Evolutionary conservation across 2,888 invertebrate genomes (phyloP), one percentile per base, ranked within the genome.

Genomic region (Drepanosiphum platanoidis): DNA sequence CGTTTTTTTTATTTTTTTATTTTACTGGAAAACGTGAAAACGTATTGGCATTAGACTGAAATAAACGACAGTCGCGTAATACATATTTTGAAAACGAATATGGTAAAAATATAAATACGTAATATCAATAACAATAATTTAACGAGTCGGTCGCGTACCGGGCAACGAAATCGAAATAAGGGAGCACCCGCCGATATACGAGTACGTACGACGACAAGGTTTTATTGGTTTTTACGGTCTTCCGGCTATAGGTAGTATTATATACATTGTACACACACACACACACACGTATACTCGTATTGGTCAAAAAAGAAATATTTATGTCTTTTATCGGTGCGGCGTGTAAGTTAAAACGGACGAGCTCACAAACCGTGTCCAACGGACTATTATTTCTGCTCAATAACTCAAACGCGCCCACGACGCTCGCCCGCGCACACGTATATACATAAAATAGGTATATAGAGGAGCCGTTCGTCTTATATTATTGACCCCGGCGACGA

Each of bases 381-480:
- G 64, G 64, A 27, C 64, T 64, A 64, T 64, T 64, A 64, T 64
- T 64, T 13, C 13, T 64, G 30, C 64, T n/a, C n/a, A 27, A 64
- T 64, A 64, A 64, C 27, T 64, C 27, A 30, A 30, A 64, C 27
- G 13, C 64, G 3, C 64, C 9, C 30, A 64, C 64, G n/a, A 13
- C 27, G 3, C n/a, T 7, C 30, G 2, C 64, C 9, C 64, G 11
- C 1, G 2, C 64, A 30, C 64, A 64, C 64, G 27, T 27, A 11
- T 13, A 64, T 30, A 13, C 64, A 46, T n/a, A n/a, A n/a, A n/a
- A n/a, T n/a, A 13, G 15, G 46, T 46, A 13, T 46, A 46, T 46
- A 42, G 8, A 42, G 7, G 42, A 11, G 7, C 9, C n/a, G 27
- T 27, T 30, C 30, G 64, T 64, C 64, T 64, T 27, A n/a, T n/a